Evolutionary conservation across 2,888 invertebrate genomes (phyloP).

Genomic region (Nematopogon swammerdamellus): DNA sequence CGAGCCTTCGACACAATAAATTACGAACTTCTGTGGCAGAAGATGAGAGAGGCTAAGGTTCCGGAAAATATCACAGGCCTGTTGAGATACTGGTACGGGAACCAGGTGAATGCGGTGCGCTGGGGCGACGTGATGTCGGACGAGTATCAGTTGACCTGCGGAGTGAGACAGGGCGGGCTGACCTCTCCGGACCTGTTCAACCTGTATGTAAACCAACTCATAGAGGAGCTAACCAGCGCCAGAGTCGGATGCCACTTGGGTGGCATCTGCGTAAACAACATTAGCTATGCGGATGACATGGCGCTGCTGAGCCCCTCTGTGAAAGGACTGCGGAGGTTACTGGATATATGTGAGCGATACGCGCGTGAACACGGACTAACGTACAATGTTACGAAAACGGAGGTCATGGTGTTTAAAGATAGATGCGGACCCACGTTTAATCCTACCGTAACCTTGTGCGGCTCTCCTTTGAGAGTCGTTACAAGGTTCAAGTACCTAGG

Average conservation of each 20-base stretch:
- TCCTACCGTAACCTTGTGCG: not conserved
- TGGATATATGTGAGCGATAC: not conserved
- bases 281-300: conserved; percentile 1
- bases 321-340: not conserved
- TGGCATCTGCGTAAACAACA: conserved; percentile 3
- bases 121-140: conserved; percentile 1
- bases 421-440: not conserved
- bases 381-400: not conserved
- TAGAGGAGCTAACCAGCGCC: conserved; percentile 4
- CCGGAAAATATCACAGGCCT: conserved; percentile 6
- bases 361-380: not conserved
- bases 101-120: not conserved
- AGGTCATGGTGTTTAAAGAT: not conserved
- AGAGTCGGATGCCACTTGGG: conserved; percentile 3
- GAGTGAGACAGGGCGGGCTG: conserved; percentile 11
- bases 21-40: conserved; percentile 12
- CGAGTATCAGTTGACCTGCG: conserved; percentile 4
- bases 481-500: conserved; percentile 4
- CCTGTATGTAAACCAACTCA: conserved; percentile 4
- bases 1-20: conserved; percentile 12
- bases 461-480: not conserved
- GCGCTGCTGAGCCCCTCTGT: not conserved
- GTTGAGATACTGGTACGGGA: conserved; percentile 1
- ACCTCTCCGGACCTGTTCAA: conserved; percentile 4
- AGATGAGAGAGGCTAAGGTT: conserved; percentile 7